Percentiles rank a stretch among this genome's conserved stretches.
Conservation (phyloP, 2,113 vertebrate species). For the Heliornis fulica region DNA sequence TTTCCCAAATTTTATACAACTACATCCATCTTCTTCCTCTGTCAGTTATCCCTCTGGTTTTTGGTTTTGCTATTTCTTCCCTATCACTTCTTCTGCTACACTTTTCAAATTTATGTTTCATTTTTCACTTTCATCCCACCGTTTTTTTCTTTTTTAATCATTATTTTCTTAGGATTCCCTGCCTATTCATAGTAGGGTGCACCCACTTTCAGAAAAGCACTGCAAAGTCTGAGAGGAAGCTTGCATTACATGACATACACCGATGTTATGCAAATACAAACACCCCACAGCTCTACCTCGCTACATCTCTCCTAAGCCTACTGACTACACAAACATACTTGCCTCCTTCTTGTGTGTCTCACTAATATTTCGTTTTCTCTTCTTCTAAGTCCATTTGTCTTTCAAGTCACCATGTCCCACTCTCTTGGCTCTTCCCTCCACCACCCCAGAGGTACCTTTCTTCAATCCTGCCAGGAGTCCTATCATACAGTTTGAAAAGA, state of each 20-base stretch:
- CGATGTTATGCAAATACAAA: background rate
- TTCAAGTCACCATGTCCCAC: background rate
- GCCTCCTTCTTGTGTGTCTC: background rate
- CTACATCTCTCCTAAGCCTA: background rate
- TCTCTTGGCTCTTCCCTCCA: background rate
- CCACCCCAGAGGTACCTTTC: background rate
- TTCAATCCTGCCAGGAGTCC: background rate
- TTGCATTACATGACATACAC: background rate
- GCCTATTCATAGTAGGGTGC: background rate
- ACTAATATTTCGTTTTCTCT: background rate
- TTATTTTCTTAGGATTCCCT: background rate
- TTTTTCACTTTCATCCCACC: background rate
- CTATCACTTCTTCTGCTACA: background rate
- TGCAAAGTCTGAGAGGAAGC: background rate
- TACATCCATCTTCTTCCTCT: background rate
- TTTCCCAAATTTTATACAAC: background rate
- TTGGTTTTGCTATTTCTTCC: background rate
- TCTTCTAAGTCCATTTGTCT: background rate
- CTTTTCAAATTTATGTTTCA: background rate
- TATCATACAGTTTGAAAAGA: background rate
- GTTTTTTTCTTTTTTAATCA: background rate
- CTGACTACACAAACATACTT: background rate
- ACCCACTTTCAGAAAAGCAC: background rate
- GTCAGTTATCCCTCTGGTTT: background rate
- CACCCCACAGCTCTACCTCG: background rate